Evolutionary conservation across 2,797 vertebrate species (phyloP), one percentile per base, ranked within the genome.

Genomic region (Enteromius radiatus): DNA sequence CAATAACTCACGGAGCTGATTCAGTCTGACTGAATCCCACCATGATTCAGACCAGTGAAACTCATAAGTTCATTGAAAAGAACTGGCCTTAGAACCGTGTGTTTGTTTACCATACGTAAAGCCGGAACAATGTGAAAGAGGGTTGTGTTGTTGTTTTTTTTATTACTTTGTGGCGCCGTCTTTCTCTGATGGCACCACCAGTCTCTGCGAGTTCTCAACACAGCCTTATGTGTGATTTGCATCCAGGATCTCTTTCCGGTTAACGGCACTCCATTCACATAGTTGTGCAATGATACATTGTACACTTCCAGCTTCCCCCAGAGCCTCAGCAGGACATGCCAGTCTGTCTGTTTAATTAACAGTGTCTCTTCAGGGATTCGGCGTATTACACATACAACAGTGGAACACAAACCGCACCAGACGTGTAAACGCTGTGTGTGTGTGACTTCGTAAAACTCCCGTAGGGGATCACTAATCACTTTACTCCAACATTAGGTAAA

Each of bases 401-500:
- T 64, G 21, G 21, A 81, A 52, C 59, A 65, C 59, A 52, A 81
- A 65, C 38, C 10, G 2, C 33, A 65, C 56, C 79, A 81, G 59
- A 49, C 45, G 28, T 83, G 21, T 63, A 47, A 67, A 38, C 3
- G 31, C 14, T 63, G 67, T 78, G 74, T 64, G 33, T 33, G 19
- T 76, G 47, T 65, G 74, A 59, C 45, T 68, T 74, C 26, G 31
- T 14, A 59, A 49, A 73, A 82, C 61, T 78, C 75, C 85, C 69
- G 9, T 31, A 54, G 77, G 81, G 31, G 17, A 71, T 81, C n/a
- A 28, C 56, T 59, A 71, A 75, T 75, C 76, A 79, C 78, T 84
- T 56, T 78, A 14, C 47, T 43, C 54, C 15, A 26, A 78, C 63
- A 84, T 87, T 89, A 84, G 14, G 26, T 83, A 86, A 86, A 86